phyloP scores from a whole-genome alignment of 2,113 vertebrate species.

The Vombatus ursinus region DNA sequence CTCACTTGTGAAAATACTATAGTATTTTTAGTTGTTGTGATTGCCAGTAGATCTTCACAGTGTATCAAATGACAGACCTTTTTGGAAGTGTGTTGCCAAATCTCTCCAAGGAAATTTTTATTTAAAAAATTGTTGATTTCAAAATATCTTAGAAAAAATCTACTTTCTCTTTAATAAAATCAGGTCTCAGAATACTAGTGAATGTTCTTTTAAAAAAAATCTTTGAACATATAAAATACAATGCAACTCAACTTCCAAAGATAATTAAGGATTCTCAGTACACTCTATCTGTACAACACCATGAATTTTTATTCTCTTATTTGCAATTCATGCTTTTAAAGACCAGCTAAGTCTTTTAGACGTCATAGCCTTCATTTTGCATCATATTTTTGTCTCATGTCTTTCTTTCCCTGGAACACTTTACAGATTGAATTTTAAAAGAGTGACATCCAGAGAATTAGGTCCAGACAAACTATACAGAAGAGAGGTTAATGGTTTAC shows the following conservation, averaged over 20 bases:
- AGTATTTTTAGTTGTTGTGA: background rate
- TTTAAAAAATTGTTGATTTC: conserved; percentile 17
- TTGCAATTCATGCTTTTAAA: conserved; percentile 24
- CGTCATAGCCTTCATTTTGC: conserved; percentile 37
- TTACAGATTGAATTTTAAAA: conserved; percentile 1
- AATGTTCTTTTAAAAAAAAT: conserved; percentile 24
- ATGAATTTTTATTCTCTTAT: conserved; percentile 25
- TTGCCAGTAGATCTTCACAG: background rate
- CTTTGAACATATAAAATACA: conserved; percentile 39
- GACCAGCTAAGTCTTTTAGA: background rate
- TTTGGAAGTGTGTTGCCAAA: background rate
- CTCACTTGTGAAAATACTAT: background rate
- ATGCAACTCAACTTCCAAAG: conserved; percentile 31
- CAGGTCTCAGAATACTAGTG: conserved; percentile 2
- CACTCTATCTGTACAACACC: background rate
- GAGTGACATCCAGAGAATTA: conserved; percentile 10
- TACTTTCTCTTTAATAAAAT: background rate
- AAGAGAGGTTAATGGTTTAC: conserved; percentile 61
- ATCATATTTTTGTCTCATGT: background rate
- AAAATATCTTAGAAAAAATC: conserved; percentile 6
- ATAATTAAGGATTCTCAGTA: background rate
- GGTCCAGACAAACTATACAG: conserved; percentile 56
- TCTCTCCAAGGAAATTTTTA: background rate
- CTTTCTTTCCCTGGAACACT: conserved; percentile 6
- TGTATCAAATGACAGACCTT: background rate